Evolutionary conservation across 2,113 vertebrate genomes (phyloP).

Genomic region (Isichthys henryi): DNA sequence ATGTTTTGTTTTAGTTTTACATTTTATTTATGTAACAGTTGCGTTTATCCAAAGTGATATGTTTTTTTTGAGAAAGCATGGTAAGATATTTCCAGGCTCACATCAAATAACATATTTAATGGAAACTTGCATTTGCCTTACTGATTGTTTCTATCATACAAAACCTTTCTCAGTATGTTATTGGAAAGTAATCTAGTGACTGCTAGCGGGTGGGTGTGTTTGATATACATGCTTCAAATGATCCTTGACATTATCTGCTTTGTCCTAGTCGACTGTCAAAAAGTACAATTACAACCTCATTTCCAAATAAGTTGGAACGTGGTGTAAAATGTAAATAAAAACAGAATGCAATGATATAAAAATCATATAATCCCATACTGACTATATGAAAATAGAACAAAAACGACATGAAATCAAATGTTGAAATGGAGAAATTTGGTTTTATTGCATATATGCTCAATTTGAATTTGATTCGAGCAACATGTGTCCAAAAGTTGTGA

Average conservation of each 20-base stretch:
- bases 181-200: background rate
- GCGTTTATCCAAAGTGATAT: background rate
- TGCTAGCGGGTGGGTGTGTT: background rate
- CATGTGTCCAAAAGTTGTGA: background rate
- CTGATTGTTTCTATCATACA: background rate
- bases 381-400: background rate
- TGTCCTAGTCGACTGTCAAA: background rate
- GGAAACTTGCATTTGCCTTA: background rate
- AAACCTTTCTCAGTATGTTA: background rate
- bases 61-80: background rate
- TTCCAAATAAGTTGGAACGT: background rate
- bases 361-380: background rate
- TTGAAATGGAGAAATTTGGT: background rate
- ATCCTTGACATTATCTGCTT: background rate
- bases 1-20: background rate
- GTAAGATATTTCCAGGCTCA: background rate
- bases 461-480: background rate
- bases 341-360: background rate
- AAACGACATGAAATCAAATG: background rate
- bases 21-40: background rate
- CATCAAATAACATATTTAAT: background rate
- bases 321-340: background rate
- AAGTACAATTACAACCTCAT: background rate
- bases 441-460: background rate
- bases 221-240: background rate